Evolutionary conservation across 2,113 vertebrate species (phyloP), one percentile per base, ranked within the genome.

Genomic region (Podocnemis expansa): DNA sequence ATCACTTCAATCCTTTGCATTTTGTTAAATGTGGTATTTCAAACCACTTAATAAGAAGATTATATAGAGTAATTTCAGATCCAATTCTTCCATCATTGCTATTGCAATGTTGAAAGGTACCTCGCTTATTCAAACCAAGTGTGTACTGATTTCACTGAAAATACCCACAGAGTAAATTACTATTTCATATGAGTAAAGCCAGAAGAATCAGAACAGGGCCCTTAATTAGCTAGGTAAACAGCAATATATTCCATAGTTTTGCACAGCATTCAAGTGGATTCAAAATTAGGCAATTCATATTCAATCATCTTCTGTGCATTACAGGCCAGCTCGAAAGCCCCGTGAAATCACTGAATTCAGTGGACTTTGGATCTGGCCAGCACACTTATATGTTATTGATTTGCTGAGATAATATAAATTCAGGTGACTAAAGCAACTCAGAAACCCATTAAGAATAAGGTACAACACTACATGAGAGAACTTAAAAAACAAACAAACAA

Each of bases 311-410:
- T 19, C 6, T 80, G 38, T 27, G 12, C 4, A 13, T 16, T 49
- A 78, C 31, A 13, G 0, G 1, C 24, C 25, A 67, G 54, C 80
- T 80, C 21, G n/a, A 93, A 87, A 85, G 8, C 4, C 60, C 54
- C 10, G 52, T 82, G 41, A 60, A 60, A 29, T 60, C 29, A 34
- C 16, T 67, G 52, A 67, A 67, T 67, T 67, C 10, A 25, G 29
- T 7, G 29, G 34, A 38, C 49, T 29, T 1, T 0, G 1, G 19
- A 54, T n/a, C 22, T 80, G 21, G 22, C 2, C 21, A 25, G 31
- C 25, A 27, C 2, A 54, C 49, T 75, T 34, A 27, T 1, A 3
- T 67, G 24, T n/a, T 79, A 82, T 22, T 24, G 19, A 43, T 79
- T 43, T 55, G 84, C 5, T 56, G 80, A 92, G 73, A 56, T 9